Evolutionary conservation across 2,888 invertebrate species (phyloP).

Genomic region (Drosophila colorata): DNA sequence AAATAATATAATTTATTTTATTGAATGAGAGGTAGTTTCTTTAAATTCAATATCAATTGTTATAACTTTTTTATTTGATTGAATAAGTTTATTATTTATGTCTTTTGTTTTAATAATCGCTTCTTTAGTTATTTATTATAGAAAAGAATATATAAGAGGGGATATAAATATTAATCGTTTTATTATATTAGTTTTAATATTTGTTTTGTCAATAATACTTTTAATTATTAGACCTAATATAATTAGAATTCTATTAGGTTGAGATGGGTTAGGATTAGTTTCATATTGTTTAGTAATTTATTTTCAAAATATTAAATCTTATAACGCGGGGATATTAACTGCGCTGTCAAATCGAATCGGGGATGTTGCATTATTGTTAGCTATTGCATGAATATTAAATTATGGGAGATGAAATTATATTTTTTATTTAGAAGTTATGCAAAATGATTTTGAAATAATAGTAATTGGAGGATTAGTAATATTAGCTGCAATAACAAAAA

Average conservation of each 20-base stretch:
- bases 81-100: constrained; percentile 88
- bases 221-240: too few species aligned
- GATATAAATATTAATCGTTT: too few species aligned
- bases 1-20: constrained; percentile 86
- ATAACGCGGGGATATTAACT: constrained; percentile 88
- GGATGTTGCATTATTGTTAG: constrained; percentile 86
- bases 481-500: constrained; percentile 89
- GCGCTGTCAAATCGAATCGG: constrained; percentile 86
- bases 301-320: constrained; percentile 88
- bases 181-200: too few species aligned
- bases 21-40: constrained; percentile 87
- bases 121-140: constrained; percentile 87
- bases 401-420: constrained; percentile 87
- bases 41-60: constrained; percentile 80
- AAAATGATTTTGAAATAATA: constrained; percentile 85
- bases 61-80: constrained; percentile 88
- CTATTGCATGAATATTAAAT: constrained; percentile 87
- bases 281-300: constrained; percentile 84
- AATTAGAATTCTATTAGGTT: too few species aligned
- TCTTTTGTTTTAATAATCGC: constrained; percentile 89
- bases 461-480: constrained; percentile 85
- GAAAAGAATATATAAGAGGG: too few species aligned
- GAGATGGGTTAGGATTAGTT: too few species aligned
- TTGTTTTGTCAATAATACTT: too few species aligned
- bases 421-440: constrained; percentile 86